Evolutionary conservation across 2,797 vertebrate genomes (phyloP).

Genomic region (Acropternis orthonyx): DNA sequence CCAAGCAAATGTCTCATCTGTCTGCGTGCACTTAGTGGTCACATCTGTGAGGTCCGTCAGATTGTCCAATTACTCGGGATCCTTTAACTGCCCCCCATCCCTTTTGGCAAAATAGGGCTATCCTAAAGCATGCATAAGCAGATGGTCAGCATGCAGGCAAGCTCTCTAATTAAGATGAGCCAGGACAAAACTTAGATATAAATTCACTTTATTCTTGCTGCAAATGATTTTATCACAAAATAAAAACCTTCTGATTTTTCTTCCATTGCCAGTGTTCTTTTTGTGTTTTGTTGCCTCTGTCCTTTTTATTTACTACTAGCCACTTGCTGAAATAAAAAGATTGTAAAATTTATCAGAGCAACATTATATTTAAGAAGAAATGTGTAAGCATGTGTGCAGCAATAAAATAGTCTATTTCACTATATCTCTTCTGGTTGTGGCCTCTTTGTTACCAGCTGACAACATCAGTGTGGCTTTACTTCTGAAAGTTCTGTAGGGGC

Average conservation of each 20-base stretch:
- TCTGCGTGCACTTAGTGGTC: background rate
- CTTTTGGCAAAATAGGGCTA: conserved; percentile 27
- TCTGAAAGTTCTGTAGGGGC: background rate
- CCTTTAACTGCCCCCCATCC: background rate
- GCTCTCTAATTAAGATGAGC: conserved; percentile 2
- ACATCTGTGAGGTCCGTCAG: conserved; percentile 1
- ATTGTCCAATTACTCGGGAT: background rate
- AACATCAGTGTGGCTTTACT: background rate
- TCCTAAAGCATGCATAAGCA: conserved; percentile 16
- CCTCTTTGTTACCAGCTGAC: background rate
- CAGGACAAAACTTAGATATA: conserved; percentile 4
- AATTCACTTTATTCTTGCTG: conserved; percentile 47
- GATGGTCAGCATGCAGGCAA: conserved; percentile 14
- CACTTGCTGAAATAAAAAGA: conserved; percentile 42
- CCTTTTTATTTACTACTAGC: conserved; percentile 21
- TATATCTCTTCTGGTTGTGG: background rate
- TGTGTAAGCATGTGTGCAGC: conserved; percentile 54
- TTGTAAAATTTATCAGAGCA: conserved; percentile 58
- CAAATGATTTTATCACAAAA: conserved; percentile 38
- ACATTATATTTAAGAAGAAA: conserved; percentile 65
- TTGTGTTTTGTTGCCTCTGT: conserved; percentile 36
- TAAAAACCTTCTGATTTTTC: background rate
- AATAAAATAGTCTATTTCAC: conserved; percentile 75
- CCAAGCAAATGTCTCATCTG: background rate
- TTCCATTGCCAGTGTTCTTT: conserved; percentile 14